Base-by-base conservation (phyloP, 1,140 invertebrate species). In the Sycophaga agraensis region DNA sequence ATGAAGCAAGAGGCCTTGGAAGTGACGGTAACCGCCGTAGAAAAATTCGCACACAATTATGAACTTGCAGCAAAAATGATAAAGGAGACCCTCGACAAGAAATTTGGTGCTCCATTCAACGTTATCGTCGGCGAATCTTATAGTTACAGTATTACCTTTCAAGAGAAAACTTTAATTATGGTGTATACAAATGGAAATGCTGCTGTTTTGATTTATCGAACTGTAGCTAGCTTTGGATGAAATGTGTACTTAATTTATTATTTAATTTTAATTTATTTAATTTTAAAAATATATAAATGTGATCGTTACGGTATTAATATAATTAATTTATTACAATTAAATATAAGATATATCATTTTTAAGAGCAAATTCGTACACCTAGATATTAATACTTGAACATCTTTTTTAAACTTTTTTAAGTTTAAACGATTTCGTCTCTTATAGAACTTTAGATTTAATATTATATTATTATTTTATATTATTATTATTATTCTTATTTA, bases 41-140 rank as follows among this genome's bases (percentile, higher is more conserved):
- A 97, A 81, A 96, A 96, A 82, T 91, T 88, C 80, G 80, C 89
- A 0, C 81, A 86, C 3, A 94, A 96, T 81, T 93, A 93, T 66
- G 84, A 86, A 66, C 67, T 79, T 14, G 84, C 91, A 7, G 93
- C 95, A 17, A 88, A 87, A 68, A 89, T 91, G 83, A 93, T 98
- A 22, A 97, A 98, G 79, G 93, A 97, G 68, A 88, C 85, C 51
- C 88, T 98, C 86, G 96, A 98, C 77, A 95, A 95, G 80, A 95
- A 95, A 73, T 97, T 93, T 79, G 94, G 94, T 19, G 88, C 92
- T 1, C 88, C 91, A 14, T 97, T 95, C 88, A 93, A 97, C 81
- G 92, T 91, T 1, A 88, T 97, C 0, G 90, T 97, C 7, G 94
- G 95, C 9, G 94, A 98, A 83, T 92, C 91, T 16, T 97, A 90